phyloP scores from a whole-genome alignment of 2,797 vertebrate genomes.

The Ceryle rudis region DNA sequence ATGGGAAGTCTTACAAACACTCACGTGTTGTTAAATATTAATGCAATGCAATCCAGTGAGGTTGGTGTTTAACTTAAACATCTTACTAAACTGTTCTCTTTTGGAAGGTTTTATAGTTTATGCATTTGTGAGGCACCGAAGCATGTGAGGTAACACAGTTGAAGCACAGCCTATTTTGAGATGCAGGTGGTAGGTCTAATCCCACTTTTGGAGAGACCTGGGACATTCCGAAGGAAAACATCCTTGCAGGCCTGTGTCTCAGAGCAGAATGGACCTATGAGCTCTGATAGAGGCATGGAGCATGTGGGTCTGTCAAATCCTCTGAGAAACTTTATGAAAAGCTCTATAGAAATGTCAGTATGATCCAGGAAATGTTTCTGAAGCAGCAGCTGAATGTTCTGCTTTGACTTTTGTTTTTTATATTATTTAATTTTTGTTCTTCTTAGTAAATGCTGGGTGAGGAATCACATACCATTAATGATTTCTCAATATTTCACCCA shows the following conservation, averaged over 20 bases:
- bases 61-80: not conserved
- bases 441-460: not conserved
- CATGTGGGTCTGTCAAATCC: not conserved
- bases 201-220: not conserved
- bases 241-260: not conserved
- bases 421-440: not conserved
- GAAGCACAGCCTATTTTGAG: not conserved
- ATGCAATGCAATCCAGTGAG: not conserved
- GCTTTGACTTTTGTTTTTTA: not conserved
- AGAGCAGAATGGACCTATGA: not conserved
- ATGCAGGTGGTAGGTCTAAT: not conserved
- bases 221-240: not conserved
- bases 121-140: not conserved
- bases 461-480: not conserved
- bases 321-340: not conserved
- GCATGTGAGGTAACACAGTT: rapidly evolving
- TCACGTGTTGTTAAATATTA: not conserved
- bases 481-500: not conserved
- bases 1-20: not conserved
- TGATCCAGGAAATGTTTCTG: constrained; percentile 21
- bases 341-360: not conserved
- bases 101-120: not conserved
- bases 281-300: not conserved
- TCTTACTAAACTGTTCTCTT: not conserved
- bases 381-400: constrained; percentile 24